phyloP scores from a whole-genome alignment of 2,113 vertebrate genomes.

The Odontesthes bonariensis region DNA sequence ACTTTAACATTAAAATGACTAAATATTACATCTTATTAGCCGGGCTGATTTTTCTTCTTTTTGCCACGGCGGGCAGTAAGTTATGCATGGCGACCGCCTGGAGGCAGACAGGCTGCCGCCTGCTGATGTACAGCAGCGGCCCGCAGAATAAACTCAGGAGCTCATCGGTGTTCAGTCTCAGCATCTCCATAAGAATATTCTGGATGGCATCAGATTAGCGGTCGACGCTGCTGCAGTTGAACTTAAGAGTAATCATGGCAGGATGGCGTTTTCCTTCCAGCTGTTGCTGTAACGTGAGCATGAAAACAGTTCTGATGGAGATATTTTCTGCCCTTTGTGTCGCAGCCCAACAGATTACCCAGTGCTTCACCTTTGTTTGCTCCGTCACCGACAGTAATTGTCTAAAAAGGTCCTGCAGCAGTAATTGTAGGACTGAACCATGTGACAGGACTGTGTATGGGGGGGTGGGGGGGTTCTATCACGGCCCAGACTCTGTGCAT shows the following conservation, averaged over 20 bases:
- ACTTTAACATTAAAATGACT: slow-evolving; percentile 59
- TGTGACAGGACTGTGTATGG: slow-evolving; percentile 5
- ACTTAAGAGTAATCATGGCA: slow-evolving; percentile 1
- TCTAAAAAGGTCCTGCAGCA: slow-evolving; percentile 58
- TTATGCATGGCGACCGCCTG: slow-evolving; percentile 49
- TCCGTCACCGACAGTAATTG: slow-evolving; percentile 46
- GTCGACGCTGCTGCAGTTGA: not conserved
- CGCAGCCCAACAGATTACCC: not conserved
- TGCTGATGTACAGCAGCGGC: slow-evolving; percentile 44
- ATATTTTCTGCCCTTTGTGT: not conserved
- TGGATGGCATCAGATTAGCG: slow-evolving; percentile 38
- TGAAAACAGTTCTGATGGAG: not conserved
- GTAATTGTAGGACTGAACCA: slow-evolving; percentile 22
- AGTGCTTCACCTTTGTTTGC: slow-evolving; percentile 35
- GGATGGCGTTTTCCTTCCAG: not conserved
- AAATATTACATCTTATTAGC: slow-evolving; percentile 29
- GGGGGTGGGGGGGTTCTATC: not conserved
- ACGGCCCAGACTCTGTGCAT: slow-evolving; percentile 32
- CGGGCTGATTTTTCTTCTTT: not conserved
- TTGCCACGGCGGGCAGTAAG: slow-evolving; percentile 17
- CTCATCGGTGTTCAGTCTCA: slow-evolving; percentile 63
- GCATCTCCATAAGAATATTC: slow-evolving; percentile 33
- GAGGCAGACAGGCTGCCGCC: slow-evolving; percentile 55
- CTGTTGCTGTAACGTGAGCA: not conserved
- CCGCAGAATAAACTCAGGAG: slow-evolving; percentile 47